These are phyloP conservation scores for Latrodectus geometricus DNA, from an alignment of 1,140 invertebrate genomes.

Conservation along the genomic window DNA sequence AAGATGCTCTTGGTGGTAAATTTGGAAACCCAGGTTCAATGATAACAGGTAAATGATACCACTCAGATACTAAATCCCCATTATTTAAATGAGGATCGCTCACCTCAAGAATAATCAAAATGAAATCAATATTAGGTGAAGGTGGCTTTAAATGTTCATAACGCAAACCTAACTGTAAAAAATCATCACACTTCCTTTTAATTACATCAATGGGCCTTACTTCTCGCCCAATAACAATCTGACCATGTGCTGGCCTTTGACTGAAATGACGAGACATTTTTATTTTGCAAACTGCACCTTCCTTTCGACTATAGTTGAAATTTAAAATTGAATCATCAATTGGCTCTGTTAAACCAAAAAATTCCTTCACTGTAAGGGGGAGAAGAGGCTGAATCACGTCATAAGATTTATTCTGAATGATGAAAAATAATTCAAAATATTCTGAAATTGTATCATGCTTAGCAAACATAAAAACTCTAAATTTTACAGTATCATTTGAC, in stretches of 20 bases:
- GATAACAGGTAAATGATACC: conserved; percentile 49
- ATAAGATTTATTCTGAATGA: conserved; percentile 44
- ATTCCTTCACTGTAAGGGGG: conserved; percentile 53
- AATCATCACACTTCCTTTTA: conserved; percentile 57
- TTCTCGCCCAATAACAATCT: conserved; percentile 49
- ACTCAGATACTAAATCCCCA: conserved; percentile 49
- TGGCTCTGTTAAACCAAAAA: conserved; percentile 43
- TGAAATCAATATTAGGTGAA: conserved; percentile 58
- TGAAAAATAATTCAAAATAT: conserved; percentile 40
- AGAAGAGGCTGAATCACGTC: conserved; percentile 16
- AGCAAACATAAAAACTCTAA: conserved; percentile 42
- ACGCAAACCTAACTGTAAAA: conserved; percentile 53
- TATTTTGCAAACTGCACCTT: conserved; percentile 57
- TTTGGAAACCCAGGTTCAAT: conserved; percentile 62
- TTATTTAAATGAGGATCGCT: conserved; percentile 53
- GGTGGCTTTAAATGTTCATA: conserved; percentile 62
- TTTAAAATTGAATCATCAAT: conserved; percentile 40
- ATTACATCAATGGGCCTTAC: conserved; percentile 49
- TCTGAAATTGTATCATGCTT: conserved; percentile 52
- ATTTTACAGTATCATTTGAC: conserved; percentile 51
- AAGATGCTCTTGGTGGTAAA: conserved; percentile 60
- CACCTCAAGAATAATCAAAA: conserved; percentile 56
- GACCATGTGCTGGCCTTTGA: conserved; percentile 50
- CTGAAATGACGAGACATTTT: conserved; percentile 39
- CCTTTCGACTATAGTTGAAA: conserved; percentile 49